Base-by-base conservation (phyloP, 2,888 invertebrate species). In the Hemaris fuciformis region DNA sequence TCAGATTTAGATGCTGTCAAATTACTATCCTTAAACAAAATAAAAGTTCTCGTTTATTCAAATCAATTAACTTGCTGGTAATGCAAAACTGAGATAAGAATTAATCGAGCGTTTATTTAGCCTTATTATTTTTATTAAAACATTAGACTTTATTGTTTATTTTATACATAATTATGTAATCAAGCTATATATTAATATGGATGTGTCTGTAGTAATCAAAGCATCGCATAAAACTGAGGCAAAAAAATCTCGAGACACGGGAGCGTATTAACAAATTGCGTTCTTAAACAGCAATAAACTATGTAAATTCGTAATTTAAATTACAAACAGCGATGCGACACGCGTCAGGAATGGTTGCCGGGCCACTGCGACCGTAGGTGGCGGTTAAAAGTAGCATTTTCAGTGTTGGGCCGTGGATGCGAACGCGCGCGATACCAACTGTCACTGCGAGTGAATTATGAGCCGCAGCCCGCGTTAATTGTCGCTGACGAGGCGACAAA, bases 271-370 rank as follows among this genome's bases (percentile, higher is more conserved):
- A 53, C 53, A 31, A 53, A 53, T 53, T 53, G 53, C 53, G 53
- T 53, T 38, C 83, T 85, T 85, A 84, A 86, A 84, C 85, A 77
- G 84, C 80, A 83, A 84, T 87, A 87, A 86, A 86, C 84, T 87
- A 89, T 88, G 87, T 81, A 82, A 87, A 88, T 88, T 80, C 77
- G 69, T 80, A 85, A 87, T 89, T 87, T 87, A 87, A 88, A 87
- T 87, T 84, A 87, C 85, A 83, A 86, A 86, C 82, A 77, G 77
- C 76, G 64, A 68, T 75, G 75, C 70, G 76, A 76, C 76, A 75
- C 66, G 70, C 73, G 70, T 60, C 66, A 67, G 73, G 68, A 74
- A 71, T 70, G 67, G 65, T 67, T 66, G 71, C 65, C 62, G 70
- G 69, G 68, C 70, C 69, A 62, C 57, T 63, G 69, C 66, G 68